Conservation (phyloP, 2,888 invertebrate species). For the Hofmannophila pseudospretella region DNA sequence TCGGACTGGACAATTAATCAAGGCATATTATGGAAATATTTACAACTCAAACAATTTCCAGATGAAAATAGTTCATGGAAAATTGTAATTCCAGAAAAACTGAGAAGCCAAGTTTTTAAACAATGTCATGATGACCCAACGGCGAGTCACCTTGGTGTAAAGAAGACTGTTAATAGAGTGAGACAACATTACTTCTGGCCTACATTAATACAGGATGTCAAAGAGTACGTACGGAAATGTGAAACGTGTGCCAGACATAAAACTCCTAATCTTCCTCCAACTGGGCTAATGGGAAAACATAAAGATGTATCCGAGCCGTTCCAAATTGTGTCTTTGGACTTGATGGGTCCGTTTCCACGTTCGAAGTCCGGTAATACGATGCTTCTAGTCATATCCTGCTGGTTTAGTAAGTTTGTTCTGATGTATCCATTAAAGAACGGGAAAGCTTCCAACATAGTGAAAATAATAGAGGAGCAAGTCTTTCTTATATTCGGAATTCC, state of each 20-base stretch:
- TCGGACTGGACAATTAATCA: constrained; percentile 3
- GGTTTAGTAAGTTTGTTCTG: constrained; percentile 12
- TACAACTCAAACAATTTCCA: constrained; percentile 10
- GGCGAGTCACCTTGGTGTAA: constrained; percentile 9
- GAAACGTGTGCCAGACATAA: constrained; percentile 13
- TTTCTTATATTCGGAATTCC: constrained; percentile 16
- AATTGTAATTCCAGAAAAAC: constrained; percentile 6
- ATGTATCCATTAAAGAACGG: constrained; percentile 10
- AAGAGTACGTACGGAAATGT: constrained; percentile 8
- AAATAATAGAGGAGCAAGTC: constrained; percentile 11
- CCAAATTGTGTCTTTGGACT: constrained; percentile 10
- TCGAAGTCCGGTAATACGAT: constrained; percentile 9
- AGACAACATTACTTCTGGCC: constrained; percentile 13
- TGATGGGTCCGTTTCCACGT: constrained; percentile 14
- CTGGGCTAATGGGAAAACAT: constrained; percentile 11
- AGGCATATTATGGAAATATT: constrained; percentile 8
- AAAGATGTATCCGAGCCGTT: constrained; percentile 9
- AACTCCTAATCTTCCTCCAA: constrained; percentile 3
- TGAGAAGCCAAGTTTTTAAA: constrained; percentile 3
- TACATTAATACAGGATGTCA: constrained; percentile 7
- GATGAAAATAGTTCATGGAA: no score
- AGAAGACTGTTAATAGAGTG: constrained; percentile 6
- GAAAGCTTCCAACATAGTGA: constrained; percentile 10
- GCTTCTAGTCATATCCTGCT: constrained; percentile 10
- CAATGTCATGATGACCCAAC: constrained; percentile 11